These are phyloP conservation scores for Vollenhovia emeryi DNA, from an alignment of 1,140 invertebrate species.

Conservation along the genomic window DNA sequence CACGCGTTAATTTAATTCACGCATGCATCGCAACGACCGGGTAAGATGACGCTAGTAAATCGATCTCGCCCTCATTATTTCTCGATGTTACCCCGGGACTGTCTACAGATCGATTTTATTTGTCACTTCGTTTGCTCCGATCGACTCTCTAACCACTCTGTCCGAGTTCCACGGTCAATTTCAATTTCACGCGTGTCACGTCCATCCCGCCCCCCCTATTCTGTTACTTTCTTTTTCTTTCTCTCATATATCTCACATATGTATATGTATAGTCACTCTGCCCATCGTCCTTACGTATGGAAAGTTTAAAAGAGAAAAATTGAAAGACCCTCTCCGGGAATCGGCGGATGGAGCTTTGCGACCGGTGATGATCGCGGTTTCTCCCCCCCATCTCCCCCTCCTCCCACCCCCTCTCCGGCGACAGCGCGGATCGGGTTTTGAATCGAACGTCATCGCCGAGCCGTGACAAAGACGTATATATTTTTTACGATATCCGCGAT, in stretches of 20 bases:
- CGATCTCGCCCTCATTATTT: slow-evolving; percentile 30
- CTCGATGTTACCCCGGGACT: slow-evolving; percentile 26
- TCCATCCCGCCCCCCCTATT: slow-evolving; percentile 35
- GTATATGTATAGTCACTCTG: slow-evolving; percentile 32
- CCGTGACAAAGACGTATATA: neutral
- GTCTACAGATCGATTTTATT: slow-evolving; percentile 29
- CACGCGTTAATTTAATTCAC: slow-evolving; percentile 38
- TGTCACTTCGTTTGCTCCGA: slow-evolving; percentile 35
- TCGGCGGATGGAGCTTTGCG: slow-evolving; percentile 22
- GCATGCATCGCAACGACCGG: slow-evolving; percentile 63
- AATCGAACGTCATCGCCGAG: neutral
- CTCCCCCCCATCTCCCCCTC: neutral
- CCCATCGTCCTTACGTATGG: neutral
- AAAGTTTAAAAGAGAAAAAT: neutral
- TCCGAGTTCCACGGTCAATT: slow-evolving; percentile 56
- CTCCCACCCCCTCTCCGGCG: too few relatives aligned
- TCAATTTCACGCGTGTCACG: slow-evolving; percentile 54
- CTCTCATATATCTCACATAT: slow-evolving; percentile 36
- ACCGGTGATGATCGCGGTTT: slow-evolving; percentile 8
- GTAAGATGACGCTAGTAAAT: slow-evolving; percentile 2
- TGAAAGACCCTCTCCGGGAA: neutral
- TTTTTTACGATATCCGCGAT: neutral
- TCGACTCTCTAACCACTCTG: slow-evolving; percentile 52
- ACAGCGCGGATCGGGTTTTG: neutral
- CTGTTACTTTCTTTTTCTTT: slow-evolving; percentile 18